Evolutionary conservation across 2,113 vertebrate genomes (phyloP), one percentile per base, ranked within the genome.

Genomic region (Holacanthus passer): DNA sequence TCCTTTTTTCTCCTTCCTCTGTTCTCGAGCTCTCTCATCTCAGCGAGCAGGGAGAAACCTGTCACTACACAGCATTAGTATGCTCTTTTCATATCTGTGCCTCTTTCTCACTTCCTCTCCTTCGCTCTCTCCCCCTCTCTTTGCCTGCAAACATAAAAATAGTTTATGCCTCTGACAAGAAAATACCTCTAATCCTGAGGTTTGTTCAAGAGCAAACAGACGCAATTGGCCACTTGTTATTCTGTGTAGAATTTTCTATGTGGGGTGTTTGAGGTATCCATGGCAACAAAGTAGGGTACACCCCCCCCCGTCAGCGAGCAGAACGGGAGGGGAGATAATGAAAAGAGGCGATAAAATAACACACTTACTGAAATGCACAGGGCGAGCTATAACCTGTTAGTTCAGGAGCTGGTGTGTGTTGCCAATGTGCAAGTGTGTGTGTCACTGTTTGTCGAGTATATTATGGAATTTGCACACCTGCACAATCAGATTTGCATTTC

Each of bases 231-330:
- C 92, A 88, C 91, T 95, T 94, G 94, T 94, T 94, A 95, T 95
- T 95, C 93, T 89, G 93, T 87, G 84, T 90, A 79, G 93, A 93
- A 93, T 94, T 92, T 92, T 93, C 88, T 87, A 82, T 91, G 91
- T 92, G 87, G 91, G 93, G 92, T 95, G 95, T 95, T 95, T 95
- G 91, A 93, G 88, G 94, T 95, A 89, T 94, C 95, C 94, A 95
- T 95, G 91, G 93, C 83, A 92, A 95, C 93, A 92, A 93, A 95
- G 91, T 94, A 93, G 82, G 88, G 88, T 81, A 86, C 73, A 85
- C 84, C 69, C 84, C 86, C 88, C 87, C 83, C 88, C 82, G 87
- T 88, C 84, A 88, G 73, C 9, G 84, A 84, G 83, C 84, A 77
- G 90, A 91, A 89, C 77, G 78, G 90, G 85, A 87, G 87, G 80